Evolutionary conservation across 2,888 invertebrate genomes (phyloP), one percentile per base, ranked within the genome.

Genomic region (Agonopterix heracliana): DNA sequence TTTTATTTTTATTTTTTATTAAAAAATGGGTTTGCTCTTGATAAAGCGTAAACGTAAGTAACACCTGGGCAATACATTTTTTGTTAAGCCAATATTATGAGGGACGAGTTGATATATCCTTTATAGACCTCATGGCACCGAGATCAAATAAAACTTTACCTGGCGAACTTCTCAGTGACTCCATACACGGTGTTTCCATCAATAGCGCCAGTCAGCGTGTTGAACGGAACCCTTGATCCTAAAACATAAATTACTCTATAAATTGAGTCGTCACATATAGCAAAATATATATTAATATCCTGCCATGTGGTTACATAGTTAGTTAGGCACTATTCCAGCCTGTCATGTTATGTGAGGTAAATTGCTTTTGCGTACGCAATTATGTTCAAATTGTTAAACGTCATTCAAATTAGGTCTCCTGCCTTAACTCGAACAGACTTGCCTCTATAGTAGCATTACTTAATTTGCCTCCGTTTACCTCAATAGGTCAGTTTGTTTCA

Each of bases 171-270:
- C 68, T 96, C 96, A 47, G 92, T 94, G 5, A 95, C 94, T 43
- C 97, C 97, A 67, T 97, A 97, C 1, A 97, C 93, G 2, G 96
- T 97, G 71, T 96, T 96, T 46, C 93, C 97, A 78, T 97, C 97
- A 38, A 97, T 89, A 14, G 93, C 93, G 34, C 95, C 95, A 2
- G 97, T 96, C 35, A 97, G 83, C 1, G 95, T 94, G 77, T 97
- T 97, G 83, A 94, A 96, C 49, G 95, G 96, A 49, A 92, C 90
- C 63, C 96, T 92, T 17, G 96, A 96, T 50, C 96, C 95, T 93
- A 71, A 34, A 72, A 77, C 50, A 55, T 40, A 60, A 60, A 38
- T 9, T 38, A 40, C 34, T 14, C 12, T 43, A 45, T 34, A 26
- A 47, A 51, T 42, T 47, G 26, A 47, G 44, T 45, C 44, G 46